Percentiles rank a stretch among this genome's conserved stretches.
Conservation (phyloP, 1,140 invertebrate species). For the Atta colombica region DNA sequence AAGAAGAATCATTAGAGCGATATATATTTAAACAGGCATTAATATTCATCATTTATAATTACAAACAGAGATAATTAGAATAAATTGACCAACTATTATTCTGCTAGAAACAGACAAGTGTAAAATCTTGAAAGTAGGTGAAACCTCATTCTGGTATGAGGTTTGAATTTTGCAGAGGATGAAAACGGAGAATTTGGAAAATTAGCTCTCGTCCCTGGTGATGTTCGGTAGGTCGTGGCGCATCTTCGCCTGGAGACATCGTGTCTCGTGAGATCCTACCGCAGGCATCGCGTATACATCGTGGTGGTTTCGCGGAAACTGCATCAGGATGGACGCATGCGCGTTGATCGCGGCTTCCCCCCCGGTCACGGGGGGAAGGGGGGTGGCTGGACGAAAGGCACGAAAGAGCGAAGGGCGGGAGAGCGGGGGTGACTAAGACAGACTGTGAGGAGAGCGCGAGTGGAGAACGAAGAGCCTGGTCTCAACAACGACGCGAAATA, state of each 20-base stretch:
- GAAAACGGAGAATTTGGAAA: slow-evolving; percentile 55
- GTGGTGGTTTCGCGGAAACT: slow-evolving; percentile 70
- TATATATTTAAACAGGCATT: neutral
- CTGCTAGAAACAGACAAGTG: neutral
- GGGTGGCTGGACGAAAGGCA: slow-evolving; percentile 62
- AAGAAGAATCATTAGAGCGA: neutral
- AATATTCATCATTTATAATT: slow-evolving; percentile 23
- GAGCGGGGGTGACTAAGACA: slow-evolving; percentile 43
- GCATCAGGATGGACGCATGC: slow-evolving; percentile 70
- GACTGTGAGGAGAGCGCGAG: slow-evolving; percentile 28
- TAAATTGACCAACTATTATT: neutral
- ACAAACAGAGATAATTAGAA: neutral
- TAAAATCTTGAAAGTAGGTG: slow-evolving; percentile 47
- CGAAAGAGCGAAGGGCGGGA: slow-evolving; percentile 61
- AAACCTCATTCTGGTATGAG: slow-evolving; percentile 37
- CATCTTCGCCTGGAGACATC: slow-evolving; percentile 46
- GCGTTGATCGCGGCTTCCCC: slow-evolving; percentile 39
- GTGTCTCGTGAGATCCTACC: slow-evolving; percentile 68
- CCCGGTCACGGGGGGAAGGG: slow-evolving; percentile 45
- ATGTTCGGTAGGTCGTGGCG: slow-evolving; percentile 39
- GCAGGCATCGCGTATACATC: slow-evolving; percentile 57
- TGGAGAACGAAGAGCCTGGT: slow-evolving; percentile 56
- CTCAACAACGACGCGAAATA: slow-evolving; percentile 59
- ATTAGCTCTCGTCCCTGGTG: slow-evolving; percentile 47
- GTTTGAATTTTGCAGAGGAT: slow-evolving; percentile 43